These are phyloP conservation scores for Pristis pectinata DNA, from an alignment of 2,797 vertebrate genomes.

Conservation along the genomic window DNA sequence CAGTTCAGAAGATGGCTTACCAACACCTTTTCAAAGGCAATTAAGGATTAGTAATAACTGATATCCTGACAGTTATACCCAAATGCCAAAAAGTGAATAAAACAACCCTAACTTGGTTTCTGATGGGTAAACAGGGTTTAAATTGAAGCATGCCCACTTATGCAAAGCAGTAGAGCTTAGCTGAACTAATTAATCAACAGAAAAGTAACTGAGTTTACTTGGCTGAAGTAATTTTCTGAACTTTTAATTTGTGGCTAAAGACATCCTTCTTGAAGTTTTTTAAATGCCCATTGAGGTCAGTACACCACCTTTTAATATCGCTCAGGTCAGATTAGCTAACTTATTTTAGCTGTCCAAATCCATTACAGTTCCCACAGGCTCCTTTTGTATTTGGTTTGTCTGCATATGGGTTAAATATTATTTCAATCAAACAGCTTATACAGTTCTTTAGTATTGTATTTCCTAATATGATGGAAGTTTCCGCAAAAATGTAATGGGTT, in stretches of 20 bases:
- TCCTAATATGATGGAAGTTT: not conserved
- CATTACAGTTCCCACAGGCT: not conserved
- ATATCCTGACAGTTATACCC: not conserved
- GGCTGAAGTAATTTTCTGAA: not conserved
- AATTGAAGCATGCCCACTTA: not conserved
- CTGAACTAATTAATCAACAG: not conserved
- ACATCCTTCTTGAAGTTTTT: not conserved
- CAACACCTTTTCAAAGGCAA: too few species aligned
- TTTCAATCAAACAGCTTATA: slow-evolving; percentile 14
- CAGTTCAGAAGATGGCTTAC: too few species aligned
- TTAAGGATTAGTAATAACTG: not conserved
- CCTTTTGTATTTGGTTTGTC: not conserved
- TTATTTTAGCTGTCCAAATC: not conserved
- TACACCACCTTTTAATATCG: not conserved
- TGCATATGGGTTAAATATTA: slow-evolving; percentile 3
- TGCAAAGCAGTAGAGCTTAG: not conserved
- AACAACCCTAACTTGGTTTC: not conserved
- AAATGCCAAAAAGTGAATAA: not conserved
- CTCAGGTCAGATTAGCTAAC: not conserved
- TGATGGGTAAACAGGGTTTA: not conserved
- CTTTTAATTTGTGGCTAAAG: not conserved
- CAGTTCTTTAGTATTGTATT: not conserved
- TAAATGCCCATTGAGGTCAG: not conserved
- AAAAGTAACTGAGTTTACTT: not conserved
- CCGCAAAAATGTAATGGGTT: not conserved